Percentiles rank a stretch among this genome's conserved stretches.
Conservation (phyloP, 2,113 vertebrate species). For the Stegostoma tigrinum region DNA sequence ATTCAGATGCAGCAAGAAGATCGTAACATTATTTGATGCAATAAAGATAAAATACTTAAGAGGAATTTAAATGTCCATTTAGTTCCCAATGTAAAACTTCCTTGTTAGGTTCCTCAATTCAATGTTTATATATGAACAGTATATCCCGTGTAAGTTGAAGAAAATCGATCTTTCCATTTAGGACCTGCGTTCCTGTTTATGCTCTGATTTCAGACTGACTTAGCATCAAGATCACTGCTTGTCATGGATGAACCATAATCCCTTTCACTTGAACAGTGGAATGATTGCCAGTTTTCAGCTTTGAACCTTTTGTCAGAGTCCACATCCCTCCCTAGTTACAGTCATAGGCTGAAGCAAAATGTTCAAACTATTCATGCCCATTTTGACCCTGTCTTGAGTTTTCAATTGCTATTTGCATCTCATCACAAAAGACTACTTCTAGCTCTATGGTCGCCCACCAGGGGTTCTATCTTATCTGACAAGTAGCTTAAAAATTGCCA, state of each 20-base stretch:
- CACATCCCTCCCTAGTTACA: neutral
- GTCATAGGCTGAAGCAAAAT: neutral
- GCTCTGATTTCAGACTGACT: neutral
- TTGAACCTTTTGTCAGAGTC: neutral
- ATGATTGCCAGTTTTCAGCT: neutral
- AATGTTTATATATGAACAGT: neutral
- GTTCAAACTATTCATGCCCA: too few species aligned
- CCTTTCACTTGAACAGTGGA: neutral
- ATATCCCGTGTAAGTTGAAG: neutral
- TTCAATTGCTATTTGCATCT: neutral
- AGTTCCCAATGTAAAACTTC: neutral
- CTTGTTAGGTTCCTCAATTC: too few species aligned
- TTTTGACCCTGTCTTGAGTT: neutral
- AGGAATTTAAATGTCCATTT: neutral
- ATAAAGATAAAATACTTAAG: neutral
- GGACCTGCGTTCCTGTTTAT: neutral
- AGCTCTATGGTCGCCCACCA: neutral
- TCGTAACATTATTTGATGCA: neutral
- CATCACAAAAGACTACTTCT: neutral
- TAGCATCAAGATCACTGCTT: neutral
- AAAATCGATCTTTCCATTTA: neutral
- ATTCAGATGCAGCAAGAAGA: neutral
- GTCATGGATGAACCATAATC: neutral
- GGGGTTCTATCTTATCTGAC: neutral
- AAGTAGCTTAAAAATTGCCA: neutral